Base-by-base conservation (phyloP, 2,888 invertebrate genomes). In the Spicauda simplicius region DNA sequence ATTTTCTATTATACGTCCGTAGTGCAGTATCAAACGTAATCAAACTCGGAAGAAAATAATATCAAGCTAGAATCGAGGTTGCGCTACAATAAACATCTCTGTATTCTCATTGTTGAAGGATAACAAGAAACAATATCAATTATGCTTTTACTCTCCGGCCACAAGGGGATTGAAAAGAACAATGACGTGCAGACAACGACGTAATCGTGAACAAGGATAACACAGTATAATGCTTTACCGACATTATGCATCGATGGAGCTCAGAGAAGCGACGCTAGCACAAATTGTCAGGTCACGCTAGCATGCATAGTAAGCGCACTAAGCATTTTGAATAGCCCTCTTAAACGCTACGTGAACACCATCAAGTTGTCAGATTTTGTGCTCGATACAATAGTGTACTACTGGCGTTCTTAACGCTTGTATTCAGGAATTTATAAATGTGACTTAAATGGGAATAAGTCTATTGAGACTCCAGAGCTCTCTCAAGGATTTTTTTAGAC, bases 321-420 rank as follows among this genome's bases (percentile, higher is more conserved):
- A 67, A 67, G 52, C 61, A 67, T 56, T 67, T 56, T 67, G 61
- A 67, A 67, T 67, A 62, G 67, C 37, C 52, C 67, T 67, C 67
- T 67, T 67, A 67, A 67, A 67, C 67, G 67, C 56, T 67, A 52
- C 52, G 61, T 67, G 67, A 67, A 57, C 67, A 66, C 66, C 60
- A 56, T 55, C 67, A 61, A 67, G 61, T 61, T 56, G 61, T 52
- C 50, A 67, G 61, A 67, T 67, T 67, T 62, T 62, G 56, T 52
- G 20, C 61, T 61, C 54, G 56, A 56, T 57, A 61, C 61, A 57
- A 61, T 62, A 37, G 16, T 53, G 33, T 55, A 18, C 45, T 53
- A 52, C 45, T 16, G 52, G 20, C 55, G 59, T 53, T 54, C 59
- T 30, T 59, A 65, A 65, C 60, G 54, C 59, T 65, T 57, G 33